Evolutionary conservation across 2,113 vertebrate genomes (phyloP), one percentile per base, ranked within the genome.

Genomic region (Dendropsophus ebraccatus): DNA sequence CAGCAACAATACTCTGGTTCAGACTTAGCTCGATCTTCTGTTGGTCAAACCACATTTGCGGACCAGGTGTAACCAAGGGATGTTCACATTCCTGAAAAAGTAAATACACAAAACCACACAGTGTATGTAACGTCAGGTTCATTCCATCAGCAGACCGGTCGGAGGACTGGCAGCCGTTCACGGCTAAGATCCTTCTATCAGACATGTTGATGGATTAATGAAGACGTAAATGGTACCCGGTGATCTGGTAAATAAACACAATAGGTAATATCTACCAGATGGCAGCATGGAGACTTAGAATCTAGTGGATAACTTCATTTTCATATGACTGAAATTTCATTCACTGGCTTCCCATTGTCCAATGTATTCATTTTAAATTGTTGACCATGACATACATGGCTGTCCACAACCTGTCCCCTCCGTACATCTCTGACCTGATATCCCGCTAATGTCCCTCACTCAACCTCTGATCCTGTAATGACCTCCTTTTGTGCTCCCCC

Each of bases 81-180:
- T 47, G 41, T 50, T 75, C 23, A 75, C 23, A 75, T 25, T 47
- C n/a, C 45, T 8, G 47, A 50, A 50, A 25, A 75, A 30, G 70
- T 75, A 75, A 75, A 75, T 75, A 75, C 45, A 75, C 13, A 49
- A 75, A 75, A 75, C 23, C 35, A 41, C 72, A 75, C 45, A n/a
- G n/a, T 16, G 70, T 73, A 73, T 28, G 23, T 50, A 50, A 25
- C 73, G 30, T 75, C n/a, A 25, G 73, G n/a, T 28, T 50, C 13
- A 75, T 75, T 50, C 25, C n/a, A 75, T 75, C 45, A 75, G 23
- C 25, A 30, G 13, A 49, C 47, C 30, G 7, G 23, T n/a, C n/a
- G 49, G 23, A 47, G 72, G 19, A 74, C 41, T n/a, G 72, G 41
- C 72, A 35, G 41, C 5, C 5, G 23, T 14, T 28, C 41, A 75